A percentile compares a stretch with the other conserved stretches of the same genome.
phyloP scores from a whole-genome alignment of 2,113 vertebrate genomes.

The Macquaria australasica region DNA sequence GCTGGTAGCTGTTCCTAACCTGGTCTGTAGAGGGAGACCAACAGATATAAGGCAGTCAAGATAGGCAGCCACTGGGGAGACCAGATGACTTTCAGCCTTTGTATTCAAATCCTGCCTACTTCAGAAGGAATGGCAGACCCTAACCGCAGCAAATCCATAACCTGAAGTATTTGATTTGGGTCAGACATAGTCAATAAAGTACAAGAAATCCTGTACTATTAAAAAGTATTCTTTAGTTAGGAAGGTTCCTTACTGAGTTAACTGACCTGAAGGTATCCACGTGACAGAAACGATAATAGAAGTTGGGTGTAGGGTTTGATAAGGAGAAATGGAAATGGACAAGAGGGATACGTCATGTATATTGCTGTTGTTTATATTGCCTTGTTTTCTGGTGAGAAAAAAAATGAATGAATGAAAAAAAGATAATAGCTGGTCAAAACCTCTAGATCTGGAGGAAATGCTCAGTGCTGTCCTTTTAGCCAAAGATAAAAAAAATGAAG shows the following conservation, averaged over 20 bases:
- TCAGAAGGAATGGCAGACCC: background rate
- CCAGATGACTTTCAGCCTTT: background rate
- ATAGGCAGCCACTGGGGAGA: background rate
- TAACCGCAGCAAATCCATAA: background rate
- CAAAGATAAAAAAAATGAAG: background rate
- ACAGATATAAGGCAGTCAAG: background rate
- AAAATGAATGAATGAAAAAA: background rate
- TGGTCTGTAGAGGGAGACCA: conserved; percentile 88
- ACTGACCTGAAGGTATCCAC: background rate
- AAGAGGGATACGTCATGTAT: background rate
- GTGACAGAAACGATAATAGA: background rate
- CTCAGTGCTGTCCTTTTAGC: background rate
- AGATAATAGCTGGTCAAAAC: background rate
- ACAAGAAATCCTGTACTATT: background rate
- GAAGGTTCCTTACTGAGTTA: background rate
- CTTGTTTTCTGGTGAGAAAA: too few relatives aligned
- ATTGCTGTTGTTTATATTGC: too few relatives aligned
- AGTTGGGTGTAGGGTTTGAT: conserved; percentile 1
- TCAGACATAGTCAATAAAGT: background rate
- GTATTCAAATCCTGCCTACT: background rate
- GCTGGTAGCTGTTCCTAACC: conserved; percentile 99
- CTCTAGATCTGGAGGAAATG: background rate
- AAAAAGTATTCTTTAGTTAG: background rate
- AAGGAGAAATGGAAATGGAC: background rate
- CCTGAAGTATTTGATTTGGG: background rate